Conservation (phyloP, 2,888 invertebrate species). For the Drosophila nigricruria region DNA sequence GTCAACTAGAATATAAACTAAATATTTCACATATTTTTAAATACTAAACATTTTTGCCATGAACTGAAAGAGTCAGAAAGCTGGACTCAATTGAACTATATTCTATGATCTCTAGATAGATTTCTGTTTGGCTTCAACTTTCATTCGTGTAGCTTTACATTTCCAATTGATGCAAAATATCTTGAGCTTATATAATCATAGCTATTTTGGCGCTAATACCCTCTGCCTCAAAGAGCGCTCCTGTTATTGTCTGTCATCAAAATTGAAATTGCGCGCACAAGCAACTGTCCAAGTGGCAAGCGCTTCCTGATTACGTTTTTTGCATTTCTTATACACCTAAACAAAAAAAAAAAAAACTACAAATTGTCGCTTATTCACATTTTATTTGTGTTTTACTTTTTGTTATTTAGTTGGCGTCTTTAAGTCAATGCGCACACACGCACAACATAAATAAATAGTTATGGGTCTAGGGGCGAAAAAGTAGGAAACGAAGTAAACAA, state of each 20-base stretch:
- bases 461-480: constrained; percentile 40
- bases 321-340: constrained; percentile 53
- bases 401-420: constrained; percentile 43
- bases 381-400: constrained; percentile 25
- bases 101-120: too few relatives aligned
- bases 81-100: too few relatives aligned
- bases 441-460: constrained; percentile 55
- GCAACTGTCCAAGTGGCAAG: constrained; percentile 30
- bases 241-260: constrained; percentile 31
- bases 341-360: constrained; percentile 15
- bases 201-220: background rate
- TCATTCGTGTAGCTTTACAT: too few relatives aligned
- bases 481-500: constrained; percentile 30
- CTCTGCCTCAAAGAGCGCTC: constrained; percentile 13
- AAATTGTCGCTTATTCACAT: constrained; percentile 22
- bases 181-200: background rate
- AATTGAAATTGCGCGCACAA: constrained; percentile 55
- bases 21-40: background rate
- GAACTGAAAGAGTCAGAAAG: background rate
- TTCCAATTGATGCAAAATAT: too few relatives aligned
- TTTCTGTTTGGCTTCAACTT: too few relatives aligned
- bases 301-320: constrained; percentile 72
- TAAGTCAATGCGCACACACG: constrained; percentile 56
- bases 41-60: background rate
- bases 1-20: constrained; percentile 7